Base-by-base conservation (phyloP, 1,140 invertebrate species). In the Parapsyche elsis region DNA sequence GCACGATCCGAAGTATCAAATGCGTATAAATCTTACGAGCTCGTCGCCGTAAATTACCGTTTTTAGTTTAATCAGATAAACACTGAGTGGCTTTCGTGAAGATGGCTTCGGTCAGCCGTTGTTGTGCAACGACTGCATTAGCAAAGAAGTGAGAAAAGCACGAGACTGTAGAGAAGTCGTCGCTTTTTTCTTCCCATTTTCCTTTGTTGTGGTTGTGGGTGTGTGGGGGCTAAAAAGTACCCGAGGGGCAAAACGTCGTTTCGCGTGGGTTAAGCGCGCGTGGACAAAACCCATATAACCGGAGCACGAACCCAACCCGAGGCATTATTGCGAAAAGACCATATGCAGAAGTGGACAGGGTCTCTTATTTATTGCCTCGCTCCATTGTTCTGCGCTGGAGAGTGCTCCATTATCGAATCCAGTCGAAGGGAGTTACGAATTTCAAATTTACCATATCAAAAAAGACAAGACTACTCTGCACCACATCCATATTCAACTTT, bases 281-380 rank as follows among this genome's bases (percentile, higher is more conserved):
- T 67, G 64, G 64, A 67, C 64, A 67, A 67, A 67, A 67, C 64
- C 57, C 64, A 67, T 24, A 67, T 23, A 26, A 67, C 64, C 64
- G 9, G 24, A 67, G 64, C 64, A 67, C 64, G 64, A 67, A 23
- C 64, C 64, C 5, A 67, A 19, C 64, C 64, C 10, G 21, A 67
- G 64, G 24, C 64, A 67, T 67, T 67, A 67, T 30, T 30, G 23
- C 12, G 24, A 67, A 67, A 23, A 26, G 19, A 12, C 19, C 24
- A 26, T 67, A 67, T 67, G 64, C 64, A 67, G 21, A 67, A 67
- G 19, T 19, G 24, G 21, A 19, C 19, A 24, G 21, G 24, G 10
- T 4, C 19, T 67, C 24, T 67, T 67, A 67, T 67, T 67, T 67
- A 67, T 67, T 67, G 64, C 64, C 64, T 0, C 23, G 24, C 9